phyloP scores from a whole-genome alignment of 2,888 invertebrate species.

The Agriotes lineatus region DNA sequence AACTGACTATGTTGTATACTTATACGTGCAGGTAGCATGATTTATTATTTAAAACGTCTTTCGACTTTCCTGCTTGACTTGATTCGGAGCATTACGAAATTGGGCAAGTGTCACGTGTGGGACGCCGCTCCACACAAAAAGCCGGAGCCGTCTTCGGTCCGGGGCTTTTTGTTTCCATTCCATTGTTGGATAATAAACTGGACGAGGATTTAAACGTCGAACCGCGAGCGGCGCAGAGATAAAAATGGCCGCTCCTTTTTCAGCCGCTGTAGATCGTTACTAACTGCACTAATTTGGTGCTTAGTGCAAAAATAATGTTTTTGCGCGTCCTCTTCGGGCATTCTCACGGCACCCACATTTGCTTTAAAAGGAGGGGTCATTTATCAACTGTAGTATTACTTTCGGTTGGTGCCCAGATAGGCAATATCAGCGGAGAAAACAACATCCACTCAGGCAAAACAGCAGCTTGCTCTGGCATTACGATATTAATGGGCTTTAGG shows the following conservation, averaged over 20 bases:
- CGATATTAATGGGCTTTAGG: slow-evolving; percentile 29
- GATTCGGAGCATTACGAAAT: neutral
- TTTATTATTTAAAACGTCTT: slow-evolving; percentile 1
- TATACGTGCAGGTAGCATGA: too few relatives aligned
- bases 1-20: too few relatives aligned
- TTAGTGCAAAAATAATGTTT: slow-evolving; percentile 9
- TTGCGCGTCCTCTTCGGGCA: neutral
- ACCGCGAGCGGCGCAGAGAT: neutral
- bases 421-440: slow-evolving; percentile 27
- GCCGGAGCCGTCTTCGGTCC: neutral
- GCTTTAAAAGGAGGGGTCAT: slow-evolving; percentile 20
- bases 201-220: neutral
- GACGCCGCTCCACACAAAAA: neutral
- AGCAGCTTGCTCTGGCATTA: slow-evolving; percentile 28
- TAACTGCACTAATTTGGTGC: slow-evolving; percentile 7
- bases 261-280: neutral
- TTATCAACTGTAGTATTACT: slow-evolving; percentile 19
- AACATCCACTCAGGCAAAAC: slow-evolving; percentile 28
- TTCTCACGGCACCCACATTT: slow-evolving; percentile 5
- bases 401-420: slow-evolving; percentile 22
- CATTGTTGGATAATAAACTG: neutral
- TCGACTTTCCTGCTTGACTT: slow-evolving; percentile 6
- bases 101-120: slow-evolving; percentile 6
- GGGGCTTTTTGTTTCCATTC: neutral
- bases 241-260: neutral